Percentiles rank a stretch among this genome's conserved stretches.
phyloP scores from a whole-genome alignment of 2,797 vertebrate species.

The Gallinago stenura region DNA sequence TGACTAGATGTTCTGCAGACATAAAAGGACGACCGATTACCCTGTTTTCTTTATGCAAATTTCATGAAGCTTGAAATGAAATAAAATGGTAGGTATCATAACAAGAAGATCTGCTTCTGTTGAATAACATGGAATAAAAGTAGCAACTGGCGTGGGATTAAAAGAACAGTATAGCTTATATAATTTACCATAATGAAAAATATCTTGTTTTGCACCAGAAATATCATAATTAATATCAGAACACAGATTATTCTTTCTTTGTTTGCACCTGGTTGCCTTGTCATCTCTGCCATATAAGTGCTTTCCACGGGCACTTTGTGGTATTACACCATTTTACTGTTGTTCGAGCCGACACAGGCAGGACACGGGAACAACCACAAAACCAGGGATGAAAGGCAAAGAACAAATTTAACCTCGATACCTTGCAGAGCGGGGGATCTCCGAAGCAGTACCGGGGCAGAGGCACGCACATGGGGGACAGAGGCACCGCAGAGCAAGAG shows the following conservation, averaged over 20 bases:
- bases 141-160: neutral
- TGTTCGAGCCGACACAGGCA: neutral
- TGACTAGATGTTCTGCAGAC: neutral
- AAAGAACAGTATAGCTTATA: neutral
- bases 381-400: neutral
- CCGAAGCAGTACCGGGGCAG: neutral
- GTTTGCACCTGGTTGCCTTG: neutral
- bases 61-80: neutral
- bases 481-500: neutral
- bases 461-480: neutral
- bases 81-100: neutral
- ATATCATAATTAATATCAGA: neutral
- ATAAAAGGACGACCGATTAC: neutral
- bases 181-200: neutral
- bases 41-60: neutral
- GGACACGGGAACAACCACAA: neutral
- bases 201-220: neutral
- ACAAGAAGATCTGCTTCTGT: neutral
- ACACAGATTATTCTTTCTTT: neutral
- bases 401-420: neutral
- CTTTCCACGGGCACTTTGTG: neutral
- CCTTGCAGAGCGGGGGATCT: neutral
- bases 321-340: neutral
- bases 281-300: neutral
- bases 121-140: neutral